phyloP scores from a whole-genome alignment of 2,113 vertebrate species.

The Acinonyx jubatus region DNA sequence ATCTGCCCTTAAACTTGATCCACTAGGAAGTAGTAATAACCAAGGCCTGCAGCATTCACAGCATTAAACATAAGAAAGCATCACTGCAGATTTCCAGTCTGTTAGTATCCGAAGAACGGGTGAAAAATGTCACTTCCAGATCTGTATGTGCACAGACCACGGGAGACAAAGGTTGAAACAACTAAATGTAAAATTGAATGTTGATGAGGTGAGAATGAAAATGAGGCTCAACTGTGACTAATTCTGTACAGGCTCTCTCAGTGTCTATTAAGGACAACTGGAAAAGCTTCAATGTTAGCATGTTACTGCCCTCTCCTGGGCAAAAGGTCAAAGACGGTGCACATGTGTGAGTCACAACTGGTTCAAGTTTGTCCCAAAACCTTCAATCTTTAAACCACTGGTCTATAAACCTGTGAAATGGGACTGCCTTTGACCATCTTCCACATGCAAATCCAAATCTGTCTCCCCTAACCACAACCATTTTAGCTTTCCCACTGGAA shows the following conservation, averaged over 20 bases:
- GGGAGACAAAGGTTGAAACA: neutral
- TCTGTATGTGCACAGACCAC: neutral
- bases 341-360: conserved; percentile 35
- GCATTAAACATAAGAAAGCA: neutral
- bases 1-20: neutral
- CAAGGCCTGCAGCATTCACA: neutral
- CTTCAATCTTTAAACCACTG: neutral
- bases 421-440: neutral
- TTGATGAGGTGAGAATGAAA: neutral
- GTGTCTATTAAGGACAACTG: neutral
- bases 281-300: conserved; percentile 58
- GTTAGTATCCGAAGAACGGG: neutral
- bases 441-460: neutral
- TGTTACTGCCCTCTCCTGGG: conserved; percentile 82
- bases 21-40: neutral
- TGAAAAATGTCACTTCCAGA: neutral
- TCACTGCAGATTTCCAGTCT: neutral
- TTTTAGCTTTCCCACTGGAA: neutral
- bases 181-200: neutral
- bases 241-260: neutral
- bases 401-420: neutral
- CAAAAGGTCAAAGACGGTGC: conserved; percentile 70
- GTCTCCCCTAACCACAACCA: neutral
- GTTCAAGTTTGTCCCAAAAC: neutral
- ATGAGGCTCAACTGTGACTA: neutral